phyloP scores from a whole-genome alignment of 2,113 vertebrate species.

The Carlito syrichta region DNA sequence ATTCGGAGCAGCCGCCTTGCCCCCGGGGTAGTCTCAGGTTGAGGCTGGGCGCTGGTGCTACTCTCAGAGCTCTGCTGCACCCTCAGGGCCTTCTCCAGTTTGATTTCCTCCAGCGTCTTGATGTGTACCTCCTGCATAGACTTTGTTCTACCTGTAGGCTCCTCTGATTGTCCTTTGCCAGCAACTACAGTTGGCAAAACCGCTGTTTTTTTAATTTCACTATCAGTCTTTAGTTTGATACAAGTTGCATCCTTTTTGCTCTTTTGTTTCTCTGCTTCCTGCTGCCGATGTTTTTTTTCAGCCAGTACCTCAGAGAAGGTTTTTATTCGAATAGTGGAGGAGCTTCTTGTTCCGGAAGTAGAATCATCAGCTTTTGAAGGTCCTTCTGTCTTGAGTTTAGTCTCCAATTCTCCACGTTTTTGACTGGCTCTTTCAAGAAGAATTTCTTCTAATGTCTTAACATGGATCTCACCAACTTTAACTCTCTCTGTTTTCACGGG shows the following conservation, averaged over 20 bases:
- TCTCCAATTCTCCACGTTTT: conserved; percentile 75
- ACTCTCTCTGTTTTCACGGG: conserved; percentile 69
- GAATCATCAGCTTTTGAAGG: conserved; percentile 60
- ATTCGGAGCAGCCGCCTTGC: conserved; percentile 77
- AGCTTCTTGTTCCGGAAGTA: conserved; percentile 57
- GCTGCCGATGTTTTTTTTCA: conserved; percentile 84
- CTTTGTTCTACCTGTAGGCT: conserved; percentile 24
- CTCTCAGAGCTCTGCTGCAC: conserved; percentile 79
- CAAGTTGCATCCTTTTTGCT: conserved; percentile 53
- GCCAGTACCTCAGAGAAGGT: conserved; percentile 84
- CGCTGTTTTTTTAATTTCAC: conserved; percentile 66
- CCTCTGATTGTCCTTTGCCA: conserved; percentile 66
- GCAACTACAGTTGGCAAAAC: accelerated
- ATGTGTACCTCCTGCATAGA: conserved; percentile 81
- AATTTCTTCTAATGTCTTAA: conserved; percentile 96
- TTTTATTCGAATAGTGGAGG: conserved; percentile 74
- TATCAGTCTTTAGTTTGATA: conserved; percentile 53
- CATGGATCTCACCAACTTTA: conserved; percentile 84
- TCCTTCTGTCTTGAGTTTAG: conserved; percentile 58
- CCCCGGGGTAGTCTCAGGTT: not conserved
- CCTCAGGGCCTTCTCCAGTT: conserved; percentile 90
- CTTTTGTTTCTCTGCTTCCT: conserved; percentile 80
- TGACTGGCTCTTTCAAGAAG: conserved; percentile 89
- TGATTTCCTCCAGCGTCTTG: conserved; percentile 96
- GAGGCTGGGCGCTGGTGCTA: not conserved